Conservation (phyloP, 2,888 invertebrate species). For the Cerceris ruficornis region DNA sequence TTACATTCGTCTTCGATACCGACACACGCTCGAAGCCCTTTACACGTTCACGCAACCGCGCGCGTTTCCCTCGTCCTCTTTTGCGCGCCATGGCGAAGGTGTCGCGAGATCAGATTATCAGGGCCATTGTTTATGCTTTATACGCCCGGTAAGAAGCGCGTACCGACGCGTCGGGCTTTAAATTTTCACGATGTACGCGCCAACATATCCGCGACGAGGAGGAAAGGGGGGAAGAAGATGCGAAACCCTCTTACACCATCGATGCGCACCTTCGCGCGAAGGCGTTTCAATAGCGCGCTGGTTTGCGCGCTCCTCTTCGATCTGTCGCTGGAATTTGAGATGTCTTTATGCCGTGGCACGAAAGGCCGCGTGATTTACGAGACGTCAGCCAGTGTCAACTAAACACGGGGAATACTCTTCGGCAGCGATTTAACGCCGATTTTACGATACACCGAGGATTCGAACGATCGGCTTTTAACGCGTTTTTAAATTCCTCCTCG, state of each 20-base stretch:
- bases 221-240: constrained; percentile 8
- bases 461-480: background rate
- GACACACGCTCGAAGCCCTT: constrained; percentile 31
- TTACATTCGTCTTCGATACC: constrained; percentile 47
- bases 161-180: constrained; percentile 38
- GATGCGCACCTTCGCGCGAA: background rate
- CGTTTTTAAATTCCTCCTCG: background rate
- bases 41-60: constrained; percentile 27
- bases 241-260: background rate
- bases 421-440: background rate
- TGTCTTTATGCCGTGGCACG: constrained; percentile 61
- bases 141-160: constrained; percentile 42
- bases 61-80: constrained; percentile 12
- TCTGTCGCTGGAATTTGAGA: constrained; percentile 48
- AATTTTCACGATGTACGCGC: constrained; percentile 60
- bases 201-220: constrained; percentile 20
- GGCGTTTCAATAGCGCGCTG: constrained; percentile 6
- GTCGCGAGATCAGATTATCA: constrained; percentile 68
- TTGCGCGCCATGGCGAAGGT: constrained; percentile 34
- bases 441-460: background rate
- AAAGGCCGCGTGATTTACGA: constrained; percentile 55
- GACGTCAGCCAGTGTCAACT: constrained; percentile 43
- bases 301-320: constrained; percentile 31
- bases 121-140: constrained; percentile 67
- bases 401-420: background rate